Evolutionary conservation across 2,888 invertebrate genomes (phyloP), one percentile per base, ranked within the genome.

Genomic region (Tholera decimalis): DNA sequence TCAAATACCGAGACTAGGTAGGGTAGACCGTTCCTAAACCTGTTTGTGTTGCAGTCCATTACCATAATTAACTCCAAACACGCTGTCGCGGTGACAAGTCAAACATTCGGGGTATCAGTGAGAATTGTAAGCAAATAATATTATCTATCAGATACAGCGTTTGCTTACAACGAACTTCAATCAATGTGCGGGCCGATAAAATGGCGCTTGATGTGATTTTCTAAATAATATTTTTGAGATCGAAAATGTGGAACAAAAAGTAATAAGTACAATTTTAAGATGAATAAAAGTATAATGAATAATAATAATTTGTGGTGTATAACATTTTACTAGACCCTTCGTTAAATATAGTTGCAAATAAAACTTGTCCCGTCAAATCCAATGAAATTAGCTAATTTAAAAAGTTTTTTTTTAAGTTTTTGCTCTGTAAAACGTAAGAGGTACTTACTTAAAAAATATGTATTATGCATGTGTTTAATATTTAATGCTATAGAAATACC

Each of bases 61-160:
- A 91, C 83, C 89, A 89, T 93, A 93, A 93, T 93, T 93, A 93
- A 93, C 86, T 84, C 87, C 91, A 93, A 93, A 93, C 90, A 92
- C 86, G 85, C 83, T 85, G 86, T 86, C 85, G 84, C 85, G 86
- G 89, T 88, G 91, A 91, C 91, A 89, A 91, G 85, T 89, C 90
- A 93, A 92, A 91, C 88, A 91, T 76, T 63, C 69, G 73, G 76
- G 84, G 88, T 89, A 90, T 91, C 88, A 83, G 85, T 83, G 86
- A 87, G 90, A 92, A 91, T 90, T 90, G 82, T 80, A 79, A 77
- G 88, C 86, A 91, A 91, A 92, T 92, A 91, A 91, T 90, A 87
- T 89, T 90, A 87, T 89, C 79, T 82, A 83, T 82, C 79, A 59
- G 71, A 55, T 77, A 73, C 65, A 26, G 24, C 53, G 68, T 67